A percentile compares a stretch with the other conserved stretches of the same genome.
These are phyloP conservation scores for Elysia crispata DNA, from an alignment of 2,888 invertebrate species.

Conservation along the genomic window DNA sequence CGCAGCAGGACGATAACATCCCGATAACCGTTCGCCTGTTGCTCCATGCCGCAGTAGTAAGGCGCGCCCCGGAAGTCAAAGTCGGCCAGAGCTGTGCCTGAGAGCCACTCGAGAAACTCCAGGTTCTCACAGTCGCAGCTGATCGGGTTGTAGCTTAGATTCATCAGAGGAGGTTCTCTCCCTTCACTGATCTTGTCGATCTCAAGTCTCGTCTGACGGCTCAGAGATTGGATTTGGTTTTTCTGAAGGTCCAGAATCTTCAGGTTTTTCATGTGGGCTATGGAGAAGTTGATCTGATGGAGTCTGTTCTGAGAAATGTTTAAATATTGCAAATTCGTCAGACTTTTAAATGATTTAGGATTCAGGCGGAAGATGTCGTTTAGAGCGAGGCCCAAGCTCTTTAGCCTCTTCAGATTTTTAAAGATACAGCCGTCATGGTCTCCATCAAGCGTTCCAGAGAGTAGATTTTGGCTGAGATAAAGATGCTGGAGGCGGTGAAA, in stretches of 20 bases:
- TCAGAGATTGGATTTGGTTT: constrained; percentile 41
- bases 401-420: constrained; percentile 28
- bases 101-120: constrained; percentile 47
- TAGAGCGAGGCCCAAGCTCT: constrained; percentile 32
- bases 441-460: constrained; percentile 22
- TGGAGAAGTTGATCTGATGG: background rate
- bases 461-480: constrained; percentile 39
- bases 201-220: constrained; percentile 15
- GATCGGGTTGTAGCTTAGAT: constrained; percentile 49
- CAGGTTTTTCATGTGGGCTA: constrained; percentile 45
- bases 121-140: constrained; percentile 49
- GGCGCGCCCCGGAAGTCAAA: constrained; percentile 28
- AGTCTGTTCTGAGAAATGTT: constrained; percentile 38
- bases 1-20: constrained; percentile 34
- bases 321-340: constrained; percentile 39
- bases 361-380: constrained; percentile 41
- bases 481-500: constrained; percentile 37
- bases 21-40: background rate
- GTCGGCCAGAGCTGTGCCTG: constrained; percentile 25
- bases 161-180: constrained; percentile 26
- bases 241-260: constrained; percentile 36
- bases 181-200: constrained; percentile 16
- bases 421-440: constrained; percentile 39
- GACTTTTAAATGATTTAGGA: background rate
- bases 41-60: constrained; percentile 45